Percentiles rank a stretch among this genome's conserved stretches.
These are phyloP conservation scores for Myripristis jacobus DNA, from an alignment of 2,797 vertebrate genomes.

Conservation along the genomic window DNA sequence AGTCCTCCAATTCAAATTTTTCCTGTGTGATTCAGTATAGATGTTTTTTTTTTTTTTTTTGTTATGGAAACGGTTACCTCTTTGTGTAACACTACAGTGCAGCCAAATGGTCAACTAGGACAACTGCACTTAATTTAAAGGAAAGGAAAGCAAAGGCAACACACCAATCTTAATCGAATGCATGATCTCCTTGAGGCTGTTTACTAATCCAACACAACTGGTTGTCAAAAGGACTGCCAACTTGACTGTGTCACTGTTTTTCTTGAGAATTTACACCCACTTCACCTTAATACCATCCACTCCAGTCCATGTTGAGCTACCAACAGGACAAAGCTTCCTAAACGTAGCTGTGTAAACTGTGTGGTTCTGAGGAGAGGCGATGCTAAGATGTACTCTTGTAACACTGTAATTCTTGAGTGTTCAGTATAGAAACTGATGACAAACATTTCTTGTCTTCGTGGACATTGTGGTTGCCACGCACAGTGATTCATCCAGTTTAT, in stretches of 20 bases:
- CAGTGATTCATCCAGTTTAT: background rate
- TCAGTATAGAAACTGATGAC: background rate
- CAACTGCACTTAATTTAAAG: background rate
- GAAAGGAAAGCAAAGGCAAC: background rate
- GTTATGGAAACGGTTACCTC: background rate
- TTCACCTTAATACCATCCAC: background rate
- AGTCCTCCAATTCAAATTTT: constrained; percentile 3
- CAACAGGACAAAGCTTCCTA: background rate
- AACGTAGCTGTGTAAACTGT: background rate
- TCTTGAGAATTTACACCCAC: background rate
- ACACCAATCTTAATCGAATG: too few species aligned
- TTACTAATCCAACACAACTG: too few species aligned
- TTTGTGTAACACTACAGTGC: constrained; percentile 1
- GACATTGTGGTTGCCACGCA: background rate
- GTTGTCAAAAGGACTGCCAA: background rate
- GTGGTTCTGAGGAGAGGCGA: background rate
- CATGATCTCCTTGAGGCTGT: too few species aligned
- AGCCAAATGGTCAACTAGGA: background rate
- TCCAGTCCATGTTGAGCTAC: background rate
- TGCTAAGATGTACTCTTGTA: constrained; percentile 12
- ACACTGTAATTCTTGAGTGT: background rate
- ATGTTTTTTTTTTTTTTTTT: background rate
- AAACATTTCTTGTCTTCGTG: background rate
- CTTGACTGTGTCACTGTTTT: background rate
- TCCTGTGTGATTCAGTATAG: background rate